Evolutionary conservation across 1,140 invertebrate genomes (phyloP).

Genomic region (Fopius arisanus): DNA sequence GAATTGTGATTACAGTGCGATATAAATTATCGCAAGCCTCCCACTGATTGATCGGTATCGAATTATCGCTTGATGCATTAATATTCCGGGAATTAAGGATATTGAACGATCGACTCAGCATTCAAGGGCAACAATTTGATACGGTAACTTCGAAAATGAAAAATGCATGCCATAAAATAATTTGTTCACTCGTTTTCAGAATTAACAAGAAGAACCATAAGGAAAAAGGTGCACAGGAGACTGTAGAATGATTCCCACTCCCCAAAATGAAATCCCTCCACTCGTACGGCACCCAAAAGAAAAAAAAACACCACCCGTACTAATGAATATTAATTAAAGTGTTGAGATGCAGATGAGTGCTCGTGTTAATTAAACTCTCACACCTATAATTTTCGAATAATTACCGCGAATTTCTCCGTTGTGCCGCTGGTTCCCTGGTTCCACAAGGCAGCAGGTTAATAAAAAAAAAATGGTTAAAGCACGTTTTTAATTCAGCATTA

Average conservation of each 20-base stretch:
- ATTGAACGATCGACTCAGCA: no score
- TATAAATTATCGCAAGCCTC: background rate
- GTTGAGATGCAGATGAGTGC: background rate
- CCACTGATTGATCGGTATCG: no score
- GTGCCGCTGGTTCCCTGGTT: constrained; percentile 52
- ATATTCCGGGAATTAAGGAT: no score
- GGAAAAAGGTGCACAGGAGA: no score
- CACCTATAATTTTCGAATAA: constrained; percentile 42
- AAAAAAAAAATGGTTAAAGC: constrained; percentile 28
- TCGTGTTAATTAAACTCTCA: constrained; percentile 14
- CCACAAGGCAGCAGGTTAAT: constrained; percentile 45
- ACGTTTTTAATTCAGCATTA: constrained; percentile 22
- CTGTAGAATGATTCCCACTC: no score
- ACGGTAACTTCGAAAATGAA: no score
- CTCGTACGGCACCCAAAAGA: constrained; percentile 28
- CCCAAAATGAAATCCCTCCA: no score
- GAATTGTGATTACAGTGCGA: background rate
- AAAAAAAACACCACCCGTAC: constrained; percentile 25
- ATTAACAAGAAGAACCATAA: no score
- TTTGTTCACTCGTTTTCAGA: no score
- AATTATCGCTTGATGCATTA: no score
- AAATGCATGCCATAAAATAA: no score
- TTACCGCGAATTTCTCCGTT: constrained; percentile 62
- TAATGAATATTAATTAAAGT: constrained; percentile 3
- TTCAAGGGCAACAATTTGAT: no score